phyloP scores from a whole-genome alignment of 2,888 invertebrate species.

The Thyatira batis region DNA sequence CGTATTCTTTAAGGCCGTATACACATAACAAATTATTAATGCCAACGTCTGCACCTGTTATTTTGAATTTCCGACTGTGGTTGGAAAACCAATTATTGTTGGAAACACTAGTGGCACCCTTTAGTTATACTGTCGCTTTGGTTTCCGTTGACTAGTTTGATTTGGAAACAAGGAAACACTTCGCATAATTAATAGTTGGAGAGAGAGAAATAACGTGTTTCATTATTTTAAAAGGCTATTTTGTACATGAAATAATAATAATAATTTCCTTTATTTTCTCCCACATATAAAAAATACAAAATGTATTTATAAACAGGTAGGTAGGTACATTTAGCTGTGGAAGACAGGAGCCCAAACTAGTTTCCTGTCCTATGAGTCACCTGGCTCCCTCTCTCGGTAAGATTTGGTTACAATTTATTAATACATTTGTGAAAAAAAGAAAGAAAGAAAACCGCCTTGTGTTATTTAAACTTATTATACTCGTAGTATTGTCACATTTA shows the following conservation, averaged over 20 bases:
- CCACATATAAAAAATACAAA: too few relatives aligned
- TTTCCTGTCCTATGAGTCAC: too few relatives aligned
- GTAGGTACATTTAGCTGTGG: too few relatives aligned
- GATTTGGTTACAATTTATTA: too few relatives aligned
- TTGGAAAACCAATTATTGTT: conserved; percentile 59
- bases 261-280: too few relatives aligned
- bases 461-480: too few relatives aligned
- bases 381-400: too few relatives aligned
- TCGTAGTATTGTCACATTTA: too few relatives aligned
- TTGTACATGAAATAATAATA: not conserved
- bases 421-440: too few relatives aligned
- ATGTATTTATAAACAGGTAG: too few relatives aligned
- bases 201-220: not conserved
- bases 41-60: conserved; percentile 29
- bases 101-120: conserved; percentile 35
- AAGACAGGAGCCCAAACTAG: too few relatives aligned
- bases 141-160: not conserved
- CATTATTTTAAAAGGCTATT: not conserved
- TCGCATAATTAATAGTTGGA: conserved; percentile 29
- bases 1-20: conserved; percentile 25
- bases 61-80: conserved; percentile 40
- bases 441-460: too few relatives aligned
- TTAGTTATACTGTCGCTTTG: conserved; percentile 1
- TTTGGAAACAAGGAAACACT: conserved; percentile 13
- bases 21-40: conserved; percentile 29